Percentiles rank a stretch among this genome's conserved stretches.
Conservation (phyloP, 1,140 invertebrate species). For the Trichogramma pretiosum region DNA sequence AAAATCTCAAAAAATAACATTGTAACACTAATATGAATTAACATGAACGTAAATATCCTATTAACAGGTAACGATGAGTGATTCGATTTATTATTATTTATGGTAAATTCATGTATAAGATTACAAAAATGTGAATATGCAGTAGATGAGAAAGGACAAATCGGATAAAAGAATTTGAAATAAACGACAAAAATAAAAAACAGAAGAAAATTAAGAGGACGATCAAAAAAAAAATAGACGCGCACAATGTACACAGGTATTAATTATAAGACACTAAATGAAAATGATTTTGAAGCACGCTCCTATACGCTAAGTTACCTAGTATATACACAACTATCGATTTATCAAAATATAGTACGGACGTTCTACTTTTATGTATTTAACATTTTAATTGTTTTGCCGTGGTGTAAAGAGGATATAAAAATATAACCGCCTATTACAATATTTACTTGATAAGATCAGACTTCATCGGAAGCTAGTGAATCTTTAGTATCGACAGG, state of each 20-base stretch:
- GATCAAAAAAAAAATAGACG: slow-evolving; percentile 49
- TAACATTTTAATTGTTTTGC: slow-evolving; percentile 34
- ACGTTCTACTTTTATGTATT: slow-evolving; percentile 30
- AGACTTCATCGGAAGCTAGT: slow-evolving; percentile 43
- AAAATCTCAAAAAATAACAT: slow-evolving; percentile 38
- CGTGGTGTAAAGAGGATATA: slow-evolving; percentile 29
- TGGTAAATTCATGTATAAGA: slow-evolving; percentile 26
- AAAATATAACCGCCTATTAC: slow-evolving; percentile 26
- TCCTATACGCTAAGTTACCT: slow-evolving; percentile 38
- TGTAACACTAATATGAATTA: slow-evolving; percentile 38
- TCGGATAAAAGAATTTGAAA: slow-evolving; percentile 29
- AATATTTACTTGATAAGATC: slow-evolving; percentile 23
- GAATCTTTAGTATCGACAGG: slow-evolving; percentile 34
- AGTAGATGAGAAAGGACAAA: slow-evolving; percentile 21
- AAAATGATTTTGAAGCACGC: slow-evolving; percentile 38
- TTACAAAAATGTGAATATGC: slow-evolving; percentile 36
- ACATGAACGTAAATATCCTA: slow-evolving; percentile 33
- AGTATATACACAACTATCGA: slow-evolving; percentile 47
- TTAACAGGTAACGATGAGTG: slow-evolving; percentile 35
- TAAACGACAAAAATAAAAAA: slow-evolving; percentile 15
- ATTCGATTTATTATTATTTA: slow-evolving; percentile 29
- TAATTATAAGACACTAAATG: too few species aligned
- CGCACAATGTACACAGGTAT: too few species aligned
- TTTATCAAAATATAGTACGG: slow-evolving; percentile 44
- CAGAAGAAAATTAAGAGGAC: slow-evolving; percentile 25